phyloP scores from a whole-genome alignment of 2,113 vertebrate species.

The Athene noctua region DNA sequence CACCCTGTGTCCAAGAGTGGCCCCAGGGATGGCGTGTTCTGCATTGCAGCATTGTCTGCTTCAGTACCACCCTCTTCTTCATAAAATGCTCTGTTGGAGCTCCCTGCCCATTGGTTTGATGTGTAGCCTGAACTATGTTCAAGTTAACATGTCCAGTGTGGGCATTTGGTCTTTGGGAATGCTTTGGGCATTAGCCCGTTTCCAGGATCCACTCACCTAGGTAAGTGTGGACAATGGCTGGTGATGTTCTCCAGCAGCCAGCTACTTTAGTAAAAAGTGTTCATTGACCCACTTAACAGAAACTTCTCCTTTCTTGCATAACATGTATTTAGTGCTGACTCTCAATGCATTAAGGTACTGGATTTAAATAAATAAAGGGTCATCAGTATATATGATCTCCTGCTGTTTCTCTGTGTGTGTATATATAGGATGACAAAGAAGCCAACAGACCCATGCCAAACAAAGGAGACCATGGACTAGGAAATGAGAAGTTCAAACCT shows the following conservation, averaged over 20 bases:
- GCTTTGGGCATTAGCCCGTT: neutral
- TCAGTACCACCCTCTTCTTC: neutral
- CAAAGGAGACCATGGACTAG: constrained; percentile 73
- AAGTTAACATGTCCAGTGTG: fast-evolving
- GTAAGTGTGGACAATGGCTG: neutral
- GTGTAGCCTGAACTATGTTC: neutral
- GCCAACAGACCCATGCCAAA: constrained; percentile 72
- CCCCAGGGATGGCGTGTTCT: fast-evolving
- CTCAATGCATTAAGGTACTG: neutral
- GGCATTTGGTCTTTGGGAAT: neutral
- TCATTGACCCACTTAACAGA: neutral
- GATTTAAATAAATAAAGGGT: neutral
- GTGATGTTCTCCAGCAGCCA: neutral
- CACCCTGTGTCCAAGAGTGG: neutral
- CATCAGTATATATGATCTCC: constrained; percentile 1
- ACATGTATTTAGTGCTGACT: neutral
- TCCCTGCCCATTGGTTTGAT: neutral
- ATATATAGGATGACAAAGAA: constrained; percentile 80
- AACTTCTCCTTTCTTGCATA: neutral
- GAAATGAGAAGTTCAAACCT: constrained; percentile 88
- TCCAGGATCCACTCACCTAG: neutral
- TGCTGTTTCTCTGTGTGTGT: constrained; percentile 47
- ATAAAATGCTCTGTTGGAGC: neutral
- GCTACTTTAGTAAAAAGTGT: neutral
- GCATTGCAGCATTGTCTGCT: fast-evolving